Conservation (phyloP, 2,797 vertebrate species). For the Malacoctenus gilli region DNA sequence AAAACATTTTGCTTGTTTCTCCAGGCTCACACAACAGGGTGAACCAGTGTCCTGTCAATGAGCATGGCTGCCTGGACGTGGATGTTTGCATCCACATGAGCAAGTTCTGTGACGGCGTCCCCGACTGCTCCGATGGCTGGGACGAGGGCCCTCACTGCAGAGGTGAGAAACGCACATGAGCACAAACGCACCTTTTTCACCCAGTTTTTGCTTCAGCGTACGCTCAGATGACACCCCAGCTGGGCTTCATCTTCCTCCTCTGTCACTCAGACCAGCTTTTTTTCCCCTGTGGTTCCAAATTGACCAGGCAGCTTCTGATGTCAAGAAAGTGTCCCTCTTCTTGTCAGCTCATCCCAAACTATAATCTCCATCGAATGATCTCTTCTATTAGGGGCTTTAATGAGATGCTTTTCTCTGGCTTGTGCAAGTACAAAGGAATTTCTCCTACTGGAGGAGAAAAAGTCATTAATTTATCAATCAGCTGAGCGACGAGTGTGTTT, state of each 20-base stretch:
- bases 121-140: constrained; percentile 89
- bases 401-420: constrained; percentile 33
- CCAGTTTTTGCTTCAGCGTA: neutral
- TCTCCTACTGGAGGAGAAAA: constrained; percentile 41
- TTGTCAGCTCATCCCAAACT: constrained; percentile 31
- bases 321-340: constrained; percentile 1
- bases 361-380: constrained; percentile 41
- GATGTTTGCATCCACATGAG: constrained; percentile 92
- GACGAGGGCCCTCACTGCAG: constrained; percentile 93
- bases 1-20: too few species aligned
- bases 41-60: constrained; percentile 91
- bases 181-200: neutral
- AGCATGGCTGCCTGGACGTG: constrained; percentile 89
- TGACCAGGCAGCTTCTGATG: constrained; percentile 1
- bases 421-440: constrained; percentile 43
- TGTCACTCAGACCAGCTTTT: neutral
- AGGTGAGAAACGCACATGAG: constrained; percentile 75
- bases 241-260: constrained; percentile 5
- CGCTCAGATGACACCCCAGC: constrained; percentile 3
- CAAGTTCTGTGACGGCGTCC: constrained; percentile 89
- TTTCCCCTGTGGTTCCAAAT: constrained; percentile 27
- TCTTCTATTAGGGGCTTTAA: constrained; percentile 46
- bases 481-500: constrained; percentile 39
- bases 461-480: constrained; percentile 70
- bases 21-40: constrained; percentile 90